Evolutionary conservation across 2,113 vertebrate genomes (phyloP).

Genomic region (Columbina picui): DNA sequence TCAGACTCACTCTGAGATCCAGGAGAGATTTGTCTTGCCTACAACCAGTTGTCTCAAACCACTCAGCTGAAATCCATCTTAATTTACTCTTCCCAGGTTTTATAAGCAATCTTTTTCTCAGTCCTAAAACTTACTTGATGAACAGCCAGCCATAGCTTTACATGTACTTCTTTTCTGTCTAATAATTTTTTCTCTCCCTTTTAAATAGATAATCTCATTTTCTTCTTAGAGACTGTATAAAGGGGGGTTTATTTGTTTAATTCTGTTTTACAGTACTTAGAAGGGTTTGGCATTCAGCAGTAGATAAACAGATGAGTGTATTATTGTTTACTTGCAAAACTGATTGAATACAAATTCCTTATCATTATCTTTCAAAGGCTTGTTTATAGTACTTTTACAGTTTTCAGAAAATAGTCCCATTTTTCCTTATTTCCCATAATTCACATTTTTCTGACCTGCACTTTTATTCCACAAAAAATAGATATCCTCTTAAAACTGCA

Average conservation of each 20-base stretch:
- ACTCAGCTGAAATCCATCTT: neutral
- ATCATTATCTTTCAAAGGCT: neutral
- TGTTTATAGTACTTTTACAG: neutral
- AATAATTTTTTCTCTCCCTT: neutral
- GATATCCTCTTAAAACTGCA: neutral
- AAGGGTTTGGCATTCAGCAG: neutral
- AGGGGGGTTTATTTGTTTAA: neutral
- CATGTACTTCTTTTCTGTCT: neutral
- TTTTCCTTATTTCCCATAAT: neutral
- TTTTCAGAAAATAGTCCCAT: neutral
- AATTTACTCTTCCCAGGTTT: neutral
- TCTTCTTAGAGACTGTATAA: neutral
- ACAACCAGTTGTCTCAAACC: neutral
- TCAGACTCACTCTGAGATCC: neutral
- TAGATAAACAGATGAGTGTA: neutral
- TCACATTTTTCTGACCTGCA: neutral
- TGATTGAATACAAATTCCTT: neutral
- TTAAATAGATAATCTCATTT: neutral
- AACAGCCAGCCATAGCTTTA: neutral
- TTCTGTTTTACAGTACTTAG: neutral
- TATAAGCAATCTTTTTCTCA: neutral
- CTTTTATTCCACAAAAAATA: neutral
- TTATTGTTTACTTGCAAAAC: slow-evolving; percentile 12
- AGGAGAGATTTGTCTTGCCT: neutral
- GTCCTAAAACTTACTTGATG: neutral